phyloP scores from a whole-genome alignment of 2,113 vertebrate genomes.

The Bujurquina vittata region DNA sequence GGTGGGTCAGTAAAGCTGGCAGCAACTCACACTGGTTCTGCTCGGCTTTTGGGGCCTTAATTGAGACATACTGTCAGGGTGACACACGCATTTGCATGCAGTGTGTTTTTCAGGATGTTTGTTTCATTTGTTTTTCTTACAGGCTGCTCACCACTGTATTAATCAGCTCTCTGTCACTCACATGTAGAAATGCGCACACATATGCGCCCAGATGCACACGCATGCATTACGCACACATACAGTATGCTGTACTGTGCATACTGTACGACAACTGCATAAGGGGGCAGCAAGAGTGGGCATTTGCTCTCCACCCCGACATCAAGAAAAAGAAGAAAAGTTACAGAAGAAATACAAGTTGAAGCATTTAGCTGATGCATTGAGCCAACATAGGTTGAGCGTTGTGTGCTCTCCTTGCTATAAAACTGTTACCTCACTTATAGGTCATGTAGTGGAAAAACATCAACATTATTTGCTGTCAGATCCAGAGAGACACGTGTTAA shows the following conservation, averaged over 20 bases:
- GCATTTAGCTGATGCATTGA: not conserved
- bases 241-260: no score
- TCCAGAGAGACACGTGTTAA: no score
- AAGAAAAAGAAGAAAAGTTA: constrained; percentile 64
- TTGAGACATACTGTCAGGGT: constrained; percentile 98
- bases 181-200: not conserved
- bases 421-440: no score
- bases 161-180: constrained; percentile 89
- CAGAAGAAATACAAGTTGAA: not conserved
- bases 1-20: constrained; percentile 87
- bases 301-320: constrained; percentile 8
- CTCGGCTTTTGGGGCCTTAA: constrained; percentile 86
- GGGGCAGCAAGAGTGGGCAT: not conserved
- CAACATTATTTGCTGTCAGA: no score
- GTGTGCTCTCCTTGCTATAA: not conserved
- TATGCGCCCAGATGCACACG: not conserved
- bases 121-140: constrained; percentile 88
- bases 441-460: no score
- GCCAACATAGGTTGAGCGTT: not conserved
- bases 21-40: constrained; percentile 82
- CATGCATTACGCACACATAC: not conserved
- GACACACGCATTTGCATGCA: constrained; percentile 98
- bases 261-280: not conserved
- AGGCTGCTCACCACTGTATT: constrained; percentile 85
- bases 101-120: constrained; percentile 88